Base-by-base conservation (phyloP, 2,888 invertebrate species). In the Autographa pulchrina region DNA sequence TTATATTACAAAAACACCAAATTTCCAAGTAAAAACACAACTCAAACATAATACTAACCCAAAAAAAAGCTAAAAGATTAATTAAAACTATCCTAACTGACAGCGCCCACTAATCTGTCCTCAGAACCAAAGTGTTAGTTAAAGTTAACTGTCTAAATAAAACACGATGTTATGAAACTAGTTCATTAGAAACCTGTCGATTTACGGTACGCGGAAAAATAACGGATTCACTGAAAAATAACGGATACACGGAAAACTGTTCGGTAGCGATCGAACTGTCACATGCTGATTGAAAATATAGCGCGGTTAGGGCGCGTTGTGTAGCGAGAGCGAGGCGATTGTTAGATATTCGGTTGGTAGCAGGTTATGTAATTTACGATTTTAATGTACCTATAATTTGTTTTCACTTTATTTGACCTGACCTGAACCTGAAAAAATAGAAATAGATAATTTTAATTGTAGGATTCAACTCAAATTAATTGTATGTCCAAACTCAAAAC, bases 251-350 rank as follows among this genome's bases (percentile, higher is more conserved):
- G 38, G 80, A 66, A 78, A 54, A 41, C 56, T 63, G 59, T 32
- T 20, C 6, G 35, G 20, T 48, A 16, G 48, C 68, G 52, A 74
- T 75, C 65, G 65, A 68, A 62, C 68, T 66, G 75, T 68, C 72
- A 66, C 60, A 38, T 70, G 65, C 67, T 75, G 74, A 83, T 83
- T 75, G 75, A 76, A 83, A 85, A 86, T 87, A 83, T 65, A 70
- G 61, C 60, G 65, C 32, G 52, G 58, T 79, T 77, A 65, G 80
- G 48, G 76, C 59, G 68, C 76, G 81, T 73, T 74, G 41, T 63
- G 73, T 66, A 82, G 69, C 73, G 71, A 20, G 13, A 73, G 77
- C 74, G 76, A 86, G 72, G 78, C 72, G 70, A 81, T 82, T 74
- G 78, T 67, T 62, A 66, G 72, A 7, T 9, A 25, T 31, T 35